phyloP scores from a whole-genome alignment of 2,113 vertebrate genomes.

The Nicator chloris region DNA sequence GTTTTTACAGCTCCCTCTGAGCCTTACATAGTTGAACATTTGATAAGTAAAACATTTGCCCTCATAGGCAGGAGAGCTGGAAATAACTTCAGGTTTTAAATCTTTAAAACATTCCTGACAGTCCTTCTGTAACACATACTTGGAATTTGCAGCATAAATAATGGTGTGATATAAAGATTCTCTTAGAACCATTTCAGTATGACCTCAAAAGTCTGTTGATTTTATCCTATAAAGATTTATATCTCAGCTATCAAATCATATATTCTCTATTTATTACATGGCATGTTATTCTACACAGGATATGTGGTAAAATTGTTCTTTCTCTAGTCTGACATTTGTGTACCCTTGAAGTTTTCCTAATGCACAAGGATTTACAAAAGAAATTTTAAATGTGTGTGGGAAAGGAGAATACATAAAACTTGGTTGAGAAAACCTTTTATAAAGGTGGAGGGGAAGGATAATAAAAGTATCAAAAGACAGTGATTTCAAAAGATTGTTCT shows the following conservation, averaged over 20 bases:
- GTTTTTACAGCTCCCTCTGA: constrained; percentile 34
- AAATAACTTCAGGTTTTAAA: constrained; percentile 26
- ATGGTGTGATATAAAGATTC: background rate
- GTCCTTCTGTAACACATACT: background rate
- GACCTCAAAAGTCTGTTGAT: background rate
- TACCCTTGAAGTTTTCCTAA: background rate
- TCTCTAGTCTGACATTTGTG: background rate
- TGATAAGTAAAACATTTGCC: constrained; percentile 40
- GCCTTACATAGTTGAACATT: background rate
- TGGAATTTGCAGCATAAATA: background rate
- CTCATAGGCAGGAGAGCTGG: background rate
- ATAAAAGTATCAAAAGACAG: background rate
- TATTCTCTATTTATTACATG: background rate
- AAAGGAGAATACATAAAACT: background rate
- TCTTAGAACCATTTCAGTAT: background rate
- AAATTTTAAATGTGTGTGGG: background rate
- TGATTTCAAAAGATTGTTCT: background rate
- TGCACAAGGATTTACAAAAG: background rate
- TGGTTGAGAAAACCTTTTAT: background rate
- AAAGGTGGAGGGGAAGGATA: background rate
- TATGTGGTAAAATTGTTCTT: background rate
- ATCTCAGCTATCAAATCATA: background rate
- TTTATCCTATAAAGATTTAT: background rate
- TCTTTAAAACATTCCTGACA: constrained; percentile 13
- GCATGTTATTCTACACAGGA: background rate